Percentiles rank a stretch among this genome's conserved stretches.
Conservation (phyloP, 2,113 vertebrate species). For the Fukomys damarensis region DNA sequence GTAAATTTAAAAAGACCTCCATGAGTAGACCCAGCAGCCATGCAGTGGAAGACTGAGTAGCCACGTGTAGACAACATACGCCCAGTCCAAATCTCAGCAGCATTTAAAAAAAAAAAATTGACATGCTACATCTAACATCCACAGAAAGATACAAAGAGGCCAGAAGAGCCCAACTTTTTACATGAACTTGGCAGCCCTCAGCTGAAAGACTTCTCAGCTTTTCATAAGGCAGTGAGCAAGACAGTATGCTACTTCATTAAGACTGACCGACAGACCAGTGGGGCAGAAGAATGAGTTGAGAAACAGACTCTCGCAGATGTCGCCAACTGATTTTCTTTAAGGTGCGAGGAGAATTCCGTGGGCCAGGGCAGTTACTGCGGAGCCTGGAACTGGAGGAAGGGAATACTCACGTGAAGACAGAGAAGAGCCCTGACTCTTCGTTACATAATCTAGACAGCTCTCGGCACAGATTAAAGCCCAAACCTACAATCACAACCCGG, state of each 20-base stretch:
- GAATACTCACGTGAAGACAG: too few relatives aligned
- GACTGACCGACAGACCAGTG: rapidly evolving
- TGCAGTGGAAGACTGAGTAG: not conserved
- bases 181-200: not conserved
- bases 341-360: not conserved
- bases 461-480: not conserved
- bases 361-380: not conserved
- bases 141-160: not conserved
- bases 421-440: not conserved
- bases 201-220: not conserved
- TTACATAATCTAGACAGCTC: not conserved
- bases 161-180: not conserved
- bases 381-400: not conserved
- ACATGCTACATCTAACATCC: not conserved
- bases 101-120: not conserved
- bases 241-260: not conserved
- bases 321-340: not conserved
- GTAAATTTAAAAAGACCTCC: not conserved
- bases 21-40: not conserved
- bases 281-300: not conserved
- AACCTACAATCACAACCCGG: not conserved
- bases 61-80: too few relatives aligned
- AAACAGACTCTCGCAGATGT: rapidly evolving
- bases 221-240: not conserved
- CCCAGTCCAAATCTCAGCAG: too few relatives aligned